Percentiles rank a stretch among this genome's conserved stretches.
Evolutionary conservation across 2,797 vertebrate species (phyloP).

Genomic region (Hyperoplus lanceolatus): DNA sequence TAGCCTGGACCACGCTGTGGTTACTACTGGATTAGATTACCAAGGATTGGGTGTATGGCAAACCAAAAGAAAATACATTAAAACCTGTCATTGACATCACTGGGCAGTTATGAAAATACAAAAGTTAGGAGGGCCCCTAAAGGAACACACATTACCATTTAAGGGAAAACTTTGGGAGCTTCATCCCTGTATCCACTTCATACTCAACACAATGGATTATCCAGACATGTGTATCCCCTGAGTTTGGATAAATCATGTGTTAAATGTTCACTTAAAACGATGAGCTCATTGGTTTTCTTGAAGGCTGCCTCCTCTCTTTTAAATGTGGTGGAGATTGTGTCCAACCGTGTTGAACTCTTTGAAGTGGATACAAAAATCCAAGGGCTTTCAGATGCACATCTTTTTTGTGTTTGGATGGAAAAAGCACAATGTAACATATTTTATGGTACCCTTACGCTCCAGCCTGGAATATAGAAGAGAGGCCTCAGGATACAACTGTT

Average conservation of each 20-base stretch:
- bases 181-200: slow-evolving; percentile 22
- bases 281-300: not conserved
- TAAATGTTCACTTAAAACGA: slow-evolving; percentile 6
- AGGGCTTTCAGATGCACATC: not conserved
- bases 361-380: slow-evolving; percentile 4
- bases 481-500: not conserved
- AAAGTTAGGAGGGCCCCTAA: slow-evolving; percentile 11
- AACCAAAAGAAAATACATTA: not conserved
- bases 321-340: slow-evolving; percentile 5
- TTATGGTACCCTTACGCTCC: not conserved
- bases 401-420: not conserved
- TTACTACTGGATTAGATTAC: slow-evolving; percentile 1
- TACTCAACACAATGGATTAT: slow-evolving; percentile 1
- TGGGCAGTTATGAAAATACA: slow-evolving; percentile 26
- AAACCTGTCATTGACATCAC: slow-evolving; percentile 9
- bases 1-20: not conserved
- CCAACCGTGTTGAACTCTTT: not conserved
- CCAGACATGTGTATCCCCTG: slow-evolving; percentile 2
- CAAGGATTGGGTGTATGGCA: not conserved
- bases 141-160: slow-evolving; percentile 48
- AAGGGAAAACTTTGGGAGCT: slow-evolving; percentile 43
- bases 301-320: not conserved
- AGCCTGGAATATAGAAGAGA: not conserved
- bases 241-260: slow-evolving; percentile 2
- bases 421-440: not conserved